Conservation (phyloP, 2,888 invertebrate species). For the Steromphala cineraria region DNA sequence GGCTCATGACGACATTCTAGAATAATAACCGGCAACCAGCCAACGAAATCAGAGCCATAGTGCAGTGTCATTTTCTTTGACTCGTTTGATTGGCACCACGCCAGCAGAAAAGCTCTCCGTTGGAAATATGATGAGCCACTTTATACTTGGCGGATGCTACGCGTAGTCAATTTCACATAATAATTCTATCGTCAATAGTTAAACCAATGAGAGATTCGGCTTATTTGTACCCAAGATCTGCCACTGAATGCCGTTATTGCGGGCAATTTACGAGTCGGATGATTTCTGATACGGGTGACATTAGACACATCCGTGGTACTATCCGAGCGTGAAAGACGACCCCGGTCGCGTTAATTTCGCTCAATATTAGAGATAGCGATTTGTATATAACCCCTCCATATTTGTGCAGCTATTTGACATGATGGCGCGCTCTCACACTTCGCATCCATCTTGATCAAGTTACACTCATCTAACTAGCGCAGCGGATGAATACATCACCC, state of each 20-base stretch:
- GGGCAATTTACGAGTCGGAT: not conserved
- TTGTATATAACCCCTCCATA: not conserved
- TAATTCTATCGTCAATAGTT: not conserved
- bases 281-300: conserved; percentile 8
- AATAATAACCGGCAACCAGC: too few relatives aligned
- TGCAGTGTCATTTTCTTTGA: not conserved
- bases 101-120: not conserved
- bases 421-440: not conserved
- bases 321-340: not conserved
- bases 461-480: conserved; percentile 4
- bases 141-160: not conserved
- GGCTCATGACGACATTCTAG: too few relatives aligned
- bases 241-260: not conserved
- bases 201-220: not conserved
- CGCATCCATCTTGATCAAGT: not conserved
- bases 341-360: not conserved
- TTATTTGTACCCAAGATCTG: conserved; percentile 5
- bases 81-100: not conserved
- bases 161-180: conserved; percentile 2
- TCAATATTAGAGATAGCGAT: not conserved
- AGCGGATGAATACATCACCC: conserved; percentile 10
- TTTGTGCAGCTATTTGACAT: not conserved
- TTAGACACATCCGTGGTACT: not conserved
- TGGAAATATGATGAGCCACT: not conserved
- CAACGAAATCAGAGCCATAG: too few relatives aligned